A percentile compares a stretch with the other conserved stretches of the same genome.
phyloP scores from a whole-genome alignment of 2,113 vertebrate species.

The Notarius quadriscutis region DNA sequence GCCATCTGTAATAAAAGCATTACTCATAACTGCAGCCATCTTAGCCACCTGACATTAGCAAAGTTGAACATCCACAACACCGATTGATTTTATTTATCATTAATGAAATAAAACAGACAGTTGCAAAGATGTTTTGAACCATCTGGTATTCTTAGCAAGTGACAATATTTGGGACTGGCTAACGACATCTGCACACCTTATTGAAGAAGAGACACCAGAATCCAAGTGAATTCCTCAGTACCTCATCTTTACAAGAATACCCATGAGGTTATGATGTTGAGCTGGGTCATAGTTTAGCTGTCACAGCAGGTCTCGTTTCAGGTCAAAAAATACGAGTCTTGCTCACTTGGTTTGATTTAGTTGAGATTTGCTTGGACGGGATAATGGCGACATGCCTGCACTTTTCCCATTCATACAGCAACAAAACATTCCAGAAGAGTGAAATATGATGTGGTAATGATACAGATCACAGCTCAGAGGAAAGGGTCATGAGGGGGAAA shows the following conservation, averaged over 20 bases:
- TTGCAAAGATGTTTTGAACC: neutral
- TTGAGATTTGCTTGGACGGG: neutral
- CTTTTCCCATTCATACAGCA: slow-evolving; percentile 1
- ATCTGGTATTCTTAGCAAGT: neutral
- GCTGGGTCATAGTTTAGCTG: neutral
- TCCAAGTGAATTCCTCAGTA: neutral
- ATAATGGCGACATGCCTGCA: neutral
- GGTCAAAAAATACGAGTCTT: neutral
- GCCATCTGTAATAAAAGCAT: neutral
- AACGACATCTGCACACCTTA: neutral
- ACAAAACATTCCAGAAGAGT: slow-evolving; percentile 18
- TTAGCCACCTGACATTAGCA: neutral
- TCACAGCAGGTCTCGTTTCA: neutral
- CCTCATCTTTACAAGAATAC: neutral
- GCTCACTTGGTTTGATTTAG: neutral
- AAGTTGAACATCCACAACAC: neutral
- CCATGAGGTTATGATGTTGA: neutral
- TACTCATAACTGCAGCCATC: neutral
- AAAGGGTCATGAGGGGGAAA: slow-evolving; percentile 12
- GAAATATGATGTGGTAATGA: slow-evolving; percentile 41
- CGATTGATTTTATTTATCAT: neutral
- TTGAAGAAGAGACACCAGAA: neutral
- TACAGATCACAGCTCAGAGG: slow-evolving; percentile 20
- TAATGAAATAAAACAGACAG: neutral
- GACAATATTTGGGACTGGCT: neutral